Evolutionary conservation across 2,113 vertebrate genomes (phyloP).

Genomic region (Oryzias melastigma): DNA sequence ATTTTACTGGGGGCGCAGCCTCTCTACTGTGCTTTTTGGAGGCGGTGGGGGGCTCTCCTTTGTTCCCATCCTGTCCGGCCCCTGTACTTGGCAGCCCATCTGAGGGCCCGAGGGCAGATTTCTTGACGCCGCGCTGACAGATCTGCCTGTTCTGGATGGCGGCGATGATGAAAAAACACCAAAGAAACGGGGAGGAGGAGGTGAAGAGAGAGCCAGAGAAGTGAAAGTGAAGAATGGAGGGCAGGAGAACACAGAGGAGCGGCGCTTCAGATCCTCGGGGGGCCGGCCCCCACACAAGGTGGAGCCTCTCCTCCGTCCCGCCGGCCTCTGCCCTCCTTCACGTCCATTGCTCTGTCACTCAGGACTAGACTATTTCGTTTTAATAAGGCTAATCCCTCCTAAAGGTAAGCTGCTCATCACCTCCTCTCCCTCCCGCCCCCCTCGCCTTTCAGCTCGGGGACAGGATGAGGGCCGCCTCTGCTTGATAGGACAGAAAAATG

Average conservation of each 20-base stretch:
- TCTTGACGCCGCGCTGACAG: slow-evolving; percentile 68
- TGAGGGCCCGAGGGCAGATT: slow-evolving; percentile 62
- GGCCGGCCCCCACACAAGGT: slow-evolving; percentile 50
- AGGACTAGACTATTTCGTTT: slow-evolving; percentile 74
- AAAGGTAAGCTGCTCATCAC: slow-evolving; percentile 74
- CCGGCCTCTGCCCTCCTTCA: slow-evolving; percentile 41
- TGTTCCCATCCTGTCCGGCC: slow-evolving; percentile 44
- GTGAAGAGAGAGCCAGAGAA: slow-evolving; percentile 45
- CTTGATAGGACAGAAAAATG: slow-evolving; percentile 68
- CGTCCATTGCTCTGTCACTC: slow-evolving; percentile 74
- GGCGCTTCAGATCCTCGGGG: slow-evolving; percentile 56
- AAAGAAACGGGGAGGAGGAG: slow-evolving; percentile 37
- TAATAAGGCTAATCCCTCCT: slow-evolving; percentile 74
- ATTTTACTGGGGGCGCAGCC: slow-evolving; percentile 46
- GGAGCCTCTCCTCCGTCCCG: slow-evolving; percentile 28
- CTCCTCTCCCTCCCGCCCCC: slow-evolving; percentile 42
- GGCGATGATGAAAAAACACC: slow-evolving; percentile 50
- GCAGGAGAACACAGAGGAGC: slow-evolving; percentile 57
- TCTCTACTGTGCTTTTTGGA: slow-evolving; percentile 54
- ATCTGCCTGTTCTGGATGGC: slow-evolving; percentile 58
- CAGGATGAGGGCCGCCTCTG: slow-evolving; percentile 57
- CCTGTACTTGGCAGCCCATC: slow-evolving; percentile 77
- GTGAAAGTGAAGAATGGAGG: slow-evolving; percentile 72
- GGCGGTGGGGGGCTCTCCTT: slow-evolving; percentile 32
- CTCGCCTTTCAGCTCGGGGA: slow-evolving; percentile 62